Evolutionary conservation across 2,888 invertebrate genomes (phyloP).

Genomic region (Meghimatium bilineatum): DNA sequence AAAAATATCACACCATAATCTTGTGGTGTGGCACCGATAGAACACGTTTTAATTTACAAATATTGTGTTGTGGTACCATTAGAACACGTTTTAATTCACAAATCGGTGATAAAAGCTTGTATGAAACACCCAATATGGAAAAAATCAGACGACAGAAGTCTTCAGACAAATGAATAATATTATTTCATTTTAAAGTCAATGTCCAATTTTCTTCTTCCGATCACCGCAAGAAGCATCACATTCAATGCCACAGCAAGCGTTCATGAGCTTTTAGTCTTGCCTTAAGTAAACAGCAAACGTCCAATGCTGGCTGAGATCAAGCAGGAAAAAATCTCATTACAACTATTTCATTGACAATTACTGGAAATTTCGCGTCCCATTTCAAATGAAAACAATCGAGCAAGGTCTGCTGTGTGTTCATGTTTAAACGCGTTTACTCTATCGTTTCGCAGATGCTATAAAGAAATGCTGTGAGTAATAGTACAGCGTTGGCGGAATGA

Average conservation of each 20-base stretch:
- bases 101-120: neutral
- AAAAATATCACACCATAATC: too few species aligned
- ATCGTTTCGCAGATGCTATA: slow-evolving; percentile 30
- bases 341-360: slow-evolving; percentile 33
- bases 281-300: neutral
- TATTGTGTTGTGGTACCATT: too few species aligned
- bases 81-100: too few species aligned
- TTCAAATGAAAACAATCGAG: slow-evolving; percentile 27
- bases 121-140: neutral
- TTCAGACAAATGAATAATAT: slow-evolving; percentile 3
- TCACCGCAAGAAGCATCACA: neutral
- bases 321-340: slow-evolving; percentile 36
- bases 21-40: too few species aligned
- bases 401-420: neutral
- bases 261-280: neutral
- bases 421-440: slow-evolving; percentile 4
- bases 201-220: neutral
- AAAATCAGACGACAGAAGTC: neutral
- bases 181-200: neutral
- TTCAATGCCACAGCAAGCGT: neutral
- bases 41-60: too few species aligned
- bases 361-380: slow-evolving; percentile 2
- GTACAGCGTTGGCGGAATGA: neutral
- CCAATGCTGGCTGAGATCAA: neutral
- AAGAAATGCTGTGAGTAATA: slow-evolving; percentile 11